Base-by-base conservation (phyloP, 92 coral and sea anemone genomes). In the Siderastrea siderea region DNA sequence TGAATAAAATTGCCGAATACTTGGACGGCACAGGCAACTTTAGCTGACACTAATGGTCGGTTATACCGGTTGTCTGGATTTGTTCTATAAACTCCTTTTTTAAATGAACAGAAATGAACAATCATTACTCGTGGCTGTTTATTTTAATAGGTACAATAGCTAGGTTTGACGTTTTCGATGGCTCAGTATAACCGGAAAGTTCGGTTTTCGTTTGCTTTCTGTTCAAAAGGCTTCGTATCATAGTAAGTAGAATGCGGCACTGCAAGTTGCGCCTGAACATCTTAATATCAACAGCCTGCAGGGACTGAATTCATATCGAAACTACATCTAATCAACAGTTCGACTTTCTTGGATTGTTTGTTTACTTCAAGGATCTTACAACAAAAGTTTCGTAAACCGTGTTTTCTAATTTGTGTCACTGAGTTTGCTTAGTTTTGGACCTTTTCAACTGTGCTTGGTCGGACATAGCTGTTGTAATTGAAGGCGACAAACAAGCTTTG, bases 301-400 rank as follows among this genome's bases (percentile, higher is more conserved):
- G 6, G 0, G 13, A 38, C 26, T 3, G 46, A 38, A 69, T 71
- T 58, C 5, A 26, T 54, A 8, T 80, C 46, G 6, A 10, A 69
- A 59, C 8, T 46, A 46, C 47, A 3, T 70, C 19, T 82, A 70
- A 82, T 82, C 71, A 70, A 57, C 68, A 46, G 69, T 70, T 58
- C 69, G 52, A 10, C 69, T 17, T 69, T 70, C 6, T 49, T 44
- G 8, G 76, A 8, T 52, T 82, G 86, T 82, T 82, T 82, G 68
- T 79, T 79, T 79, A 59, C 86, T 70, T 71, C 47, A 55, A 70
- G 78, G 86, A 82, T 82, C 17, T 69, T 51, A 70, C 75, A 79
- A 79, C 83, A 82, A 82, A 55, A 58, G 69, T 57, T 81, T 55
- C 48, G 17, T 54, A 69, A 45, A 54, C 54, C 44, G 55, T 70